phyloP scores from a whole-genome alignment of 2,113 vertebrate genomes.

The Addax nasomaculatus region DNA sequence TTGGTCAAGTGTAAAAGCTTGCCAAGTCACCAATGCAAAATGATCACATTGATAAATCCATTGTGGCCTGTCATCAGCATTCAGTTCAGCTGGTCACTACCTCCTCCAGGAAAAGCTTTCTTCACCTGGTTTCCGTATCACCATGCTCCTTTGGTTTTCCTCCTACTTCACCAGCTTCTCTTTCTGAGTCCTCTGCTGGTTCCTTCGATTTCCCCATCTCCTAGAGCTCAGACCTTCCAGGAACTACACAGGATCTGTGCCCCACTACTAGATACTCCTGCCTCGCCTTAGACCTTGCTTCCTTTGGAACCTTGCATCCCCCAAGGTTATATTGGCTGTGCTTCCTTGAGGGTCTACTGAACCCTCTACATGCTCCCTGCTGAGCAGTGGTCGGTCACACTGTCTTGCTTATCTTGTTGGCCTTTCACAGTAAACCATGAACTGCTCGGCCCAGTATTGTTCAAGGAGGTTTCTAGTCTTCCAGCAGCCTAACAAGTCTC shows the following conservation, averaged over 20 bases:
- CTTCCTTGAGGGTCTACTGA: background rate
- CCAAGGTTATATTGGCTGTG: background rate
- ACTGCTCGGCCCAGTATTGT: background rate
- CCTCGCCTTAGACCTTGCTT: background rate
- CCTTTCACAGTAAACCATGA: background rate
- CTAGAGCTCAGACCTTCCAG: background rate
- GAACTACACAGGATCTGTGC: no score
- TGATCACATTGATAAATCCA: background rate
- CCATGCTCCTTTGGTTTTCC: background rate
- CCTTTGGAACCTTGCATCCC: background rate
- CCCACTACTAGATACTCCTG: background rate
- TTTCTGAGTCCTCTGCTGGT: background rate
- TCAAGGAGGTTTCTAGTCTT: background rate
- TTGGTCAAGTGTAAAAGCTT: background rate
- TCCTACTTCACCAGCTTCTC: background rate
- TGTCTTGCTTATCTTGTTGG: background rate
- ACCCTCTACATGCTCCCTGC: background rate
- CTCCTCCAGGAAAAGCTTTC: background rate
- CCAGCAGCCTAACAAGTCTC: background rate
- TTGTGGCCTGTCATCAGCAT: background rate
- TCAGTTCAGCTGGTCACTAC: background rate
- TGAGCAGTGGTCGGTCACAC: background rate
- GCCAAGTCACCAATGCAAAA: background rate
- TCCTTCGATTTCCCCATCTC: background rate
- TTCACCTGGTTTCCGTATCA: background rate